These are phyloP conservation scores for Amphipoea lucens DNA, from an alignment of 2,888 invertebrate species.

Conservation along the genomic window DNA sequence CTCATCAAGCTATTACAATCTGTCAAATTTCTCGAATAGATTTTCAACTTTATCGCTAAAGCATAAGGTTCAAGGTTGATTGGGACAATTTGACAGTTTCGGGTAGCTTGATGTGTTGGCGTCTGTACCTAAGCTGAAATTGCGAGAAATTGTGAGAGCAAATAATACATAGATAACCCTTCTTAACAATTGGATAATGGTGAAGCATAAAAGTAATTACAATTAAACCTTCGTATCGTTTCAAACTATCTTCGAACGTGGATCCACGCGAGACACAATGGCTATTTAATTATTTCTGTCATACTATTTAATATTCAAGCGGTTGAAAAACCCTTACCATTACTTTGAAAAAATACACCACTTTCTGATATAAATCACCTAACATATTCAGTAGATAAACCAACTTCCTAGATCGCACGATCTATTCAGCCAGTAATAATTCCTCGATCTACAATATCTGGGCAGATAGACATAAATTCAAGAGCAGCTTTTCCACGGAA, in stretches of 20 bases:
- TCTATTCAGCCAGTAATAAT: constrained; percentile 25
- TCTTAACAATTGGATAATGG: background rate
- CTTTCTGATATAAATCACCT: background rate
- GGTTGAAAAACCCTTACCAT: background rate
- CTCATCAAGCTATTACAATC: no score
- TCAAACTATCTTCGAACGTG: background rate
- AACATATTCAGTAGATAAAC: background rate
- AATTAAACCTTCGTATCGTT: no score
- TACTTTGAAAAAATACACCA: background rate
- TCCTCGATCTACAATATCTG: constrained; percentile 34
- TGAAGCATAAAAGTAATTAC: background rate
- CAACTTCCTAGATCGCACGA: background rate
- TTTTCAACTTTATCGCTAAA: no score
- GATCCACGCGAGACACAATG: background rate
- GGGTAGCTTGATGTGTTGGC: no score
- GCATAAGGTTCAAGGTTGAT: no score
- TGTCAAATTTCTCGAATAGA: no score
- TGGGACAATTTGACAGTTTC: no score
- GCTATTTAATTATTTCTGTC: background rate
- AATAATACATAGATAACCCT: background rate
- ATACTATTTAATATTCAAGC: background rate
- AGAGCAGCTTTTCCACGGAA: constrained; percentile 43
- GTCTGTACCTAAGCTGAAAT: background rate
- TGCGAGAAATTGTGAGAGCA: no score
- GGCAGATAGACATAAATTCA: constrained; percentile 41